phyloP scores from a whole-genome alignment of 2,888 invertebrate species.

The Mechanitis messenoides region DNA sequence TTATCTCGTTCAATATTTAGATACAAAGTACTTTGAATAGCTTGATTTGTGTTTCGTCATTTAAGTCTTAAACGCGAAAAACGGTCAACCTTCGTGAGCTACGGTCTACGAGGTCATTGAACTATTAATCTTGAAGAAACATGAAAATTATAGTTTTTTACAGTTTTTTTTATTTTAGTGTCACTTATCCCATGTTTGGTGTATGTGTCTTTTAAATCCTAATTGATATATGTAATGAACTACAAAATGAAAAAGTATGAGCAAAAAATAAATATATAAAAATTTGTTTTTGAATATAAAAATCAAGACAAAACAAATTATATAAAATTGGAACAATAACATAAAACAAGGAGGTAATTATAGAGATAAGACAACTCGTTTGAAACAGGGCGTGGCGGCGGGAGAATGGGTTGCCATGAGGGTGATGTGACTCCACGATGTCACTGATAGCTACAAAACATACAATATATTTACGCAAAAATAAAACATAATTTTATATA shows the following conservation, averaged over 20 bases:
- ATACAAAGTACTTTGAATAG: no score
- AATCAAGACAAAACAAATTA: slow-evolving; percentile 33
- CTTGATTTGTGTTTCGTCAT: no score
- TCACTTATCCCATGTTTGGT: no score
- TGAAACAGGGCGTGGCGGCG: slow-evolving; percentile 50
- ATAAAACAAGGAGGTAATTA: slow-evolving; percentile 61
- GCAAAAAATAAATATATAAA: slow-evolving; percentile 32
- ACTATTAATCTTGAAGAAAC: no score
- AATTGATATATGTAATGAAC: slow-evolving; percentile 8
- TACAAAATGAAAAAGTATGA: slow-evolving; percentile 7
- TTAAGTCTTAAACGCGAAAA: no score
- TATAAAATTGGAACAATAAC: slow-evolving; percentile 41
- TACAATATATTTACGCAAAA: slow-evolving; percentile 20
- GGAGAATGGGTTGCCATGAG: slow-evolving; percentile 32
- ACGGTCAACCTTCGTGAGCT: no score
- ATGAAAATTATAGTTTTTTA: no score
- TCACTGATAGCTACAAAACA: slow-evolving; percentile 25
- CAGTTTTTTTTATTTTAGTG: no score
- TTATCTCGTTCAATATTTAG: no score
- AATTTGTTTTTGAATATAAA: slow-evolving; percentile 32
- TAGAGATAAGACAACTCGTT: slow-evolving; percentile 60
- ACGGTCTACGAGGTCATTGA: no score
- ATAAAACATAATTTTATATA: slow-evolving; percentile 27
- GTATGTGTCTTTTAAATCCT: neutral
- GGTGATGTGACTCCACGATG: slow-evolving; percentile 20